Percentiles rank a stretch among this genome's conserved stretches.
phyloP scores from a whole-genome alignment of 2,797 vertebrate species.

The Prunella strophiata region DNA sequence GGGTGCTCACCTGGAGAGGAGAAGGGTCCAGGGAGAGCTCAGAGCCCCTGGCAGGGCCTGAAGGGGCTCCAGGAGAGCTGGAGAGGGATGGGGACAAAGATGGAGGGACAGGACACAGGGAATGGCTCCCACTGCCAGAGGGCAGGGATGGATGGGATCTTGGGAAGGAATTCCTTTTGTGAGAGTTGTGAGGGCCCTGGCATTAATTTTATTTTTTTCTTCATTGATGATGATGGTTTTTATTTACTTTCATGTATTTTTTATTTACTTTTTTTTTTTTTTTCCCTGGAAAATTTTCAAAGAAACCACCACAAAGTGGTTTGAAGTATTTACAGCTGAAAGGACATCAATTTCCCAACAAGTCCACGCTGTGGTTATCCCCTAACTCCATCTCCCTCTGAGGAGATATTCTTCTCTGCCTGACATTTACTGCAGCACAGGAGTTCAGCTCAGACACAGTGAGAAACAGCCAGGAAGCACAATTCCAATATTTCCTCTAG shows the following conservation, averaged over 20 bases:
- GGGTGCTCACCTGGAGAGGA: rapidly evolving
- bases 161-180: background rate
- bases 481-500: background rate
- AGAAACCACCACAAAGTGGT: background rate
- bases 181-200: background rate
- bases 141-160: rapidly evolving
- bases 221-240: background rate
- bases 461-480: background rate
- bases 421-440: background rate
- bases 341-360: background rate
- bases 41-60: rapidly evolving
- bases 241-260: background rate
- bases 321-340: background rate
- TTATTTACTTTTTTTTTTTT: background rate
- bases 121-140: background rate
- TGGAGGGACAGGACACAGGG: background rate
- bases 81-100: background rate
- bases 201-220: background rate
- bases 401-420: background rate
- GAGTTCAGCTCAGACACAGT: background rate
- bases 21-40: background rate
- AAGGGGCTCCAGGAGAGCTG: background rate
- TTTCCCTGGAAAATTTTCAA: background rate
- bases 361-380: background rate
- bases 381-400: background rate